These are phyloP conservation scores for Rhagophthalmus giganteus DNA, from an alignment of 2,888 invertebrate species.

Conservation along the genomic window DNA sequence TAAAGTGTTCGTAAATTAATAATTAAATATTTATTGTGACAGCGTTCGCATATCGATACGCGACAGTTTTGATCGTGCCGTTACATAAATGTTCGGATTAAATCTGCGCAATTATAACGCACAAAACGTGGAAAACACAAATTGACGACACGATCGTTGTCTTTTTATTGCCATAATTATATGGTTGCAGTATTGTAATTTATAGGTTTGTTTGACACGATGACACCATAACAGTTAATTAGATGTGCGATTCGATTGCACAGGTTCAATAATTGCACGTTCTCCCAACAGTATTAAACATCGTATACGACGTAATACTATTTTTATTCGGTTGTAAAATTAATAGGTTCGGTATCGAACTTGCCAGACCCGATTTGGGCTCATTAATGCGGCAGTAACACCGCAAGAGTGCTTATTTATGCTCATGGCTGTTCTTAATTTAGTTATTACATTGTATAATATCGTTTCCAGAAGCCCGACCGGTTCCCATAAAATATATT, in stretches of 20 bases:
- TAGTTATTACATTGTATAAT: constrained; percentile 41
- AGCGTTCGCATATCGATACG: neutral
- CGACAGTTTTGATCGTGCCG: neutral
- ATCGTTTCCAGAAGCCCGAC: constrained; percentile 37
- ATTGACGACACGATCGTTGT: constrained; percentile 8
- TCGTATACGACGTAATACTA: constrained; percentile 38
- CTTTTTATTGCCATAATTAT: constrained; percentile 20
- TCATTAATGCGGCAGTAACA: constrained; percentile 37
- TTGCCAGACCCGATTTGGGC: constrained; percentile 41
- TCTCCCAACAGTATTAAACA: constrained; percentile 29
- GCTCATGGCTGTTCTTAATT: constrained; percentile 41
- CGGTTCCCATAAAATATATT: constrained; percentile 27
- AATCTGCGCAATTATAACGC: constrained; percentile 1
- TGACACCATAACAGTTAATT: constrained; percentile 30
- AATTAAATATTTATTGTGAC: neutral
- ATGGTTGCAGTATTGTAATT: constrained; percentile 23
- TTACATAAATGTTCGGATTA: neutral
- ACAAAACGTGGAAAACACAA: constrained; percentile 12
- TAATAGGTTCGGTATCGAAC: constrained; percentile 44
- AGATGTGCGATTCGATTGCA: constrained; percentile 27
- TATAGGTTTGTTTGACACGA: constrained; percentile 24
- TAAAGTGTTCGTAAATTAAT: neutral
- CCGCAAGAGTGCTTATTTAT: constrained; percentile 41
- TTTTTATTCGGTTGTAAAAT: constrained; percentile 43
- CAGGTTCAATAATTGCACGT: constrained; percentile 28